Percentiles rank a stretch among this genome's conserved stretches.
Evolutionary conservation across 2,797 vertebrate species (phyloP).

Genomic region (Tragelaphus eurycerus): DNA sequence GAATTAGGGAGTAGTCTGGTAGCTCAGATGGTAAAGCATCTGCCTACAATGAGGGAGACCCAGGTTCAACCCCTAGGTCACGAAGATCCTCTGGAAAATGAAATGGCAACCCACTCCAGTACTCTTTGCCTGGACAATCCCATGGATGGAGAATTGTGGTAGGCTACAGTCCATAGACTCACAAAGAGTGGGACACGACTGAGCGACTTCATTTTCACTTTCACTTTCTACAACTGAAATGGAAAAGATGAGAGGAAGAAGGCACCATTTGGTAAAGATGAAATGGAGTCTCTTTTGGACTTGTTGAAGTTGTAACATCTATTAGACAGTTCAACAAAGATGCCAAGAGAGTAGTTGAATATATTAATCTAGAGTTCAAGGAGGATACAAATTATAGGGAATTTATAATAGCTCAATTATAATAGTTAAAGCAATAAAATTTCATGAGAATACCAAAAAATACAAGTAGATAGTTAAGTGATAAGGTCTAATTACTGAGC

Average conservation of each 20-base stretch:
- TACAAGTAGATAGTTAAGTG: neutral
- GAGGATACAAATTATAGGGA: neutral
- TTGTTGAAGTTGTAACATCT: neutral
- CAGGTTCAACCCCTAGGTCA: neutral
- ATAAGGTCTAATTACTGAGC: neutral
- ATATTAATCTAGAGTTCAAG: neutral
- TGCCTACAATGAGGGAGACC: neutral
- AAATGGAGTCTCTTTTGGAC: neutral
- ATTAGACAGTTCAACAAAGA: neutral
- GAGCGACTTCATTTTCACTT: neutral
- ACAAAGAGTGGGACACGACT: fast-evolving
- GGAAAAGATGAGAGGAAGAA: neutral
- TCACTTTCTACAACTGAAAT: neutral
- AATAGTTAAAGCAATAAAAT: neutral
- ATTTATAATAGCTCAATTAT: neutral
- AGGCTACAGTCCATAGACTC: neutral
- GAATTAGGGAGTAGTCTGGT: neutral
- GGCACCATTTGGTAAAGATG: neutral
- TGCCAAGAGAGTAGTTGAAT: neutral
- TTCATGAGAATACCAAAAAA: neutral
- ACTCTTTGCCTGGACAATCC: neutral
- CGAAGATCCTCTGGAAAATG: neutral
- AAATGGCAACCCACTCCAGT: neutral
- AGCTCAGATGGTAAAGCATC: neutral
- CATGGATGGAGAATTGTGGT: neutral